Percentiles rank a stretch among this genome's conserved stretches.
Conservation (phyloP, 2,113 vertebrate species). For the Tragelaphus imberbis region DNA sequence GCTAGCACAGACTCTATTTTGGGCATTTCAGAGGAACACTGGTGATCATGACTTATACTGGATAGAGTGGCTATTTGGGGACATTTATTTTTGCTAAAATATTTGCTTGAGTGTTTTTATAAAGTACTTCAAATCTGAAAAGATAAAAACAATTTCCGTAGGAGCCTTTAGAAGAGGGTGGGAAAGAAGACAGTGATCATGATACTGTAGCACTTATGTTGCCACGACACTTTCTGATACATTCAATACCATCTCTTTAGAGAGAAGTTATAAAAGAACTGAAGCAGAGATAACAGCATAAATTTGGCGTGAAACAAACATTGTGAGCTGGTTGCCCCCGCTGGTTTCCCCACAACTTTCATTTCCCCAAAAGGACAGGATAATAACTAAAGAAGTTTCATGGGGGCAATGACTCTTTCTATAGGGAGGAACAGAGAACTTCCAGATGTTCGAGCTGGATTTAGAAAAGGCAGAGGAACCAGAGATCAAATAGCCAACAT, state of each 20-base stretch:
- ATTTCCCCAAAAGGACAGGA: neutral
- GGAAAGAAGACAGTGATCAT: neutral
- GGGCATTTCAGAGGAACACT: slow-evolving; percentile 39
- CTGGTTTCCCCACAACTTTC: neutral
- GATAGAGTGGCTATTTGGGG: slow-evolving; percentile 9
- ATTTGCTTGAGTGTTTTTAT: slow-evolving; percentile 24
- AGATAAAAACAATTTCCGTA: neutral
- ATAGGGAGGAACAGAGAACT: neutral
- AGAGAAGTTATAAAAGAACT: neutral
- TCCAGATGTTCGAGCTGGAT: neutral
- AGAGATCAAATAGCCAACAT: neutral
- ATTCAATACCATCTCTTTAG: neutral
- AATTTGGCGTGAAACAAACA: neutral
- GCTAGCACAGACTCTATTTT: slow-evolving; percentile 42
- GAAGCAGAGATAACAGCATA: neutral
- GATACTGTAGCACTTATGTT: neutral
- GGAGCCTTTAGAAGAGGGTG: neutral
- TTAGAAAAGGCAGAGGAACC: neutral
- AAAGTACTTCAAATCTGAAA: neutral
- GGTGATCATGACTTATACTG: slow-evolving; percentile 27
- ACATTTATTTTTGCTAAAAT: slow-evolving; percentile 65
- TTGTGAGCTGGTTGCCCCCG: neutral
- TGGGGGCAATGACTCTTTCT: neutral
- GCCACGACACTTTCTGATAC: neutral
- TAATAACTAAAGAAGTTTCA: neutral